A percentile compares a stretch with the other conserved stretches of the same genome.
These are phyloP conservation scores for Erithacus rubecula DNA, from an alignment of 2,797 vertebrate species.

Conservation along the genomic window DNA sequence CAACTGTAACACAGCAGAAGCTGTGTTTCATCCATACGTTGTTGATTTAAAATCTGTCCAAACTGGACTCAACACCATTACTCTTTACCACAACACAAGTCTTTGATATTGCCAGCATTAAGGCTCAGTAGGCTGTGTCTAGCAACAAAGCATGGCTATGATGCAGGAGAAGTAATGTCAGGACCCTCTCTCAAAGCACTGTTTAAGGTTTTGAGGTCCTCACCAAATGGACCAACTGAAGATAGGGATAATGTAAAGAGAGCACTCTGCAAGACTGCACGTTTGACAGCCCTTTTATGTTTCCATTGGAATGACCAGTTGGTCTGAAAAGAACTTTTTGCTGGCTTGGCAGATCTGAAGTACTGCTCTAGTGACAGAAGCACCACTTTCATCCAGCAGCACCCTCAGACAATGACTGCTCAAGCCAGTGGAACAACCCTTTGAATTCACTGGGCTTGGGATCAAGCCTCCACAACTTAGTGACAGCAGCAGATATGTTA, in stretches of 20 bases:
- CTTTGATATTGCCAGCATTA: not conserved
- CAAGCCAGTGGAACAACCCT: not conserved
- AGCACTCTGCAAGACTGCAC: not conserved
- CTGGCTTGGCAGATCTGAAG: conserved; percentile 5
- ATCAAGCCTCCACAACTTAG: not conserved
- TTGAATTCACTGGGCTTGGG: not conserved
- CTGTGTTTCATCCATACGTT: not conserved
- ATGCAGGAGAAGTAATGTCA: not conserved
- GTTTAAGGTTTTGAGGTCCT: not conserved
- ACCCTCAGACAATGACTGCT: not conserved
- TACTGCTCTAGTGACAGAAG: not conserved
- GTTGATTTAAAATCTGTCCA: not conserved
- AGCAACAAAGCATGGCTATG: not conserved
- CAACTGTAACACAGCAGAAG: not conserved
- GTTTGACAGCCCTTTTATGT: conserved; percentile 1
- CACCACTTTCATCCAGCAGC: conserved; percentile 4
- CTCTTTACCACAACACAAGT: not conserved
- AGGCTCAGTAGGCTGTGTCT: not conserved
- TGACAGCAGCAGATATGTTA: not conserved
- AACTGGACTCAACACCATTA: not conserved
- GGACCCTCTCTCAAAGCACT: not conserved
- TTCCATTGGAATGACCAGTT: not conserved
- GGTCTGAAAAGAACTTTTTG: not conserved
- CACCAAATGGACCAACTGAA: not conserved
- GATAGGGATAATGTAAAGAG: not conserved